Conservation (phyloP, 2,888 invertebrate genomes). For the Rhimphoctona megacephalus region DNA sequence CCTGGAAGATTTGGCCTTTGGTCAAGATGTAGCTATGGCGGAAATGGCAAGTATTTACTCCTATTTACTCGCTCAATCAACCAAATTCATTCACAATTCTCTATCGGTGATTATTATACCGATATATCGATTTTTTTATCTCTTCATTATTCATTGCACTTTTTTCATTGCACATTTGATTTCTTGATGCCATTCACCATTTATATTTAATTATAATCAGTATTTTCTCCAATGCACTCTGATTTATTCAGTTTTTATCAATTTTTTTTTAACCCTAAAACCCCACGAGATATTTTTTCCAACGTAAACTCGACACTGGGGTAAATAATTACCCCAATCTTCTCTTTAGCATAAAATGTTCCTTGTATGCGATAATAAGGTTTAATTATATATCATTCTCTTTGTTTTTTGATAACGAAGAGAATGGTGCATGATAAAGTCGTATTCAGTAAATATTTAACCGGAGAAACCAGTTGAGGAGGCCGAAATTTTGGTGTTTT, state of each 20-base stretch:
- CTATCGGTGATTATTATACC: no score
- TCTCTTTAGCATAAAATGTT: no score
- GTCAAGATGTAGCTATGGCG: constrained; percentile 91
- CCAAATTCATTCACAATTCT: not conserved
- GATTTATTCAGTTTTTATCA: not conserved
- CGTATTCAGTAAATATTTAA: no score
- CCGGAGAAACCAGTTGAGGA: no score
- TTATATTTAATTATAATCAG: not conserved
- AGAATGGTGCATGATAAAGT: no score
- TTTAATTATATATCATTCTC: no score
- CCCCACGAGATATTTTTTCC: no score
- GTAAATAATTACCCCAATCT: no score
- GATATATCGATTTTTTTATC: not conserved
- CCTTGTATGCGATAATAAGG: no score
- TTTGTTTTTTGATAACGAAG: no score
- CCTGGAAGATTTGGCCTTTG: constrained; percentile 97
- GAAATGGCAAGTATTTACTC: constrained; percentile 76
- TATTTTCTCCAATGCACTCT: not conserved
- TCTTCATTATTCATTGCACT: not conserved
- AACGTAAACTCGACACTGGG: no score
- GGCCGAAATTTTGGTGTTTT: no score
- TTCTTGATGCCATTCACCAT: not conserved
- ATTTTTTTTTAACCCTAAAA: not conserved
- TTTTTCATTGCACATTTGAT: not conserved
- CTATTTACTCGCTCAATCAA: constrained; percentile 1